Evolutionary conservation across 1,140 invertebrate genomes (phyloP), one percentile per base, ranked within the genome.

Genomic region (Cotesia vestalis): DNA sequence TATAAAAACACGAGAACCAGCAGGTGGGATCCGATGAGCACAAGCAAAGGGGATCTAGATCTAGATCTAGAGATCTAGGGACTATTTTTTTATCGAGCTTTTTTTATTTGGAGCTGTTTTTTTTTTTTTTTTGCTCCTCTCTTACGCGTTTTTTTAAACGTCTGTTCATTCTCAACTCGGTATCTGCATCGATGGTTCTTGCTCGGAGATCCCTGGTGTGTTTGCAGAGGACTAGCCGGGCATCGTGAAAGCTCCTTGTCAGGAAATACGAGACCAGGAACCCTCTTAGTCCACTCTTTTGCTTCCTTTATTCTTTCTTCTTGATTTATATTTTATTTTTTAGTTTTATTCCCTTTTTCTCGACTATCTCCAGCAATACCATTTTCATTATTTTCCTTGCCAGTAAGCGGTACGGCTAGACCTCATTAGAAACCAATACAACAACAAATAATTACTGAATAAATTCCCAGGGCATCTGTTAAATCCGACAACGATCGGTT

Each of bases 221-320:
- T 75, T 75, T 75, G 74, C 62, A 61, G 71, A 75, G 74, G 71
- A 68, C 74, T 57, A 71, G 71, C 73, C 74, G 70, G 62, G 70
- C 70, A 75, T 71, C 74, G 74, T 73, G 74, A 75, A 75, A 73
- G 71, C 71, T 66, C 73, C 74, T 75, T 75, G 74, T 75, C 73
- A 75, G 63, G 35, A 73, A 75, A 73, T 71, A 75, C 74, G 64
- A 75, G 71, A 73, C 60, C 35, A 62, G 60, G 60, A 61, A 34
- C 27, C 27, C 27, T 27, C 27, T 27, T 27, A 55, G 4, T 40
- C 5, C 52, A 4, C 20, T 34, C 11, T 38, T 55, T 38, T 27
- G n/a, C 20, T 66, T 51, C 11, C 12, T 57, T 64, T 40, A 46
- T 38, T 46, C 38, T 4, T 40, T 59, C 55, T 57, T 55, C 27